Evolutionary conservation across 1,140 invertebrate species (phyloP), one percentile per base, ranked within the genome.

Genomic region (Dinoponera quadriceps): DNA sequence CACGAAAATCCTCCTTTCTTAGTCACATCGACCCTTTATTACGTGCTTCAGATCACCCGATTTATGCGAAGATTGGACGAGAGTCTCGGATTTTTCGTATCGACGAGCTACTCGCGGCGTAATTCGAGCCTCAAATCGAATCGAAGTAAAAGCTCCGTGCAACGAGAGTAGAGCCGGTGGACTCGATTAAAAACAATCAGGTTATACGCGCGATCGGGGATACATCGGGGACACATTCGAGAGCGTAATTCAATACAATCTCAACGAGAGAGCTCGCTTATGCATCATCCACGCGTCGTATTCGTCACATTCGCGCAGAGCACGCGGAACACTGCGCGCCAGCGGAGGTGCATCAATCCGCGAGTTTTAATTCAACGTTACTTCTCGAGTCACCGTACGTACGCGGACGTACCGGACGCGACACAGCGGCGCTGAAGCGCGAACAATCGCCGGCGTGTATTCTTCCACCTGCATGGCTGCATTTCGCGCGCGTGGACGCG

Each of bases 401-500:
- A 65, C 48, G n/a, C 63, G 63, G 63, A 29, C 25, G 49, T 13
- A 11, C 9, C 38, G 38, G 63, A 65, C 16, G 74, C 60, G 9
- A n/a, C 59, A 25, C 51, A 20, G 14, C 59, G 44, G 38, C 14
- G 20, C 48, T 59, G 66, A 14, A 59, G 18, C 14, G 7, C 54
- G 18, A 80, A 80, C 51, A 57, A 55, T 78, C 29, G 63, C 5
- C 25, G 51, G 13, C 29, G 20, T 29, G 63, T 48, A 48, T 71
- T 71, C 48, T 66, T 54, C 20, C 18, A 16, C 18, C 3, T 59
- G 22, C 33, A 57, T 2, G 29, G 18, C 51, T 44, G 65, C 65
- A 69, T 57, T 60, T 65, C 25, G n/a, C 29, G 38, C 65, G 71
- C 51, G 65, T 69, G 59, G 75, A 44, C 13, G 13, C 7, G 63